Conservation (phyloP, 1,140 invertebrate species). For the Pseudobourletiella spinata region DNA sequence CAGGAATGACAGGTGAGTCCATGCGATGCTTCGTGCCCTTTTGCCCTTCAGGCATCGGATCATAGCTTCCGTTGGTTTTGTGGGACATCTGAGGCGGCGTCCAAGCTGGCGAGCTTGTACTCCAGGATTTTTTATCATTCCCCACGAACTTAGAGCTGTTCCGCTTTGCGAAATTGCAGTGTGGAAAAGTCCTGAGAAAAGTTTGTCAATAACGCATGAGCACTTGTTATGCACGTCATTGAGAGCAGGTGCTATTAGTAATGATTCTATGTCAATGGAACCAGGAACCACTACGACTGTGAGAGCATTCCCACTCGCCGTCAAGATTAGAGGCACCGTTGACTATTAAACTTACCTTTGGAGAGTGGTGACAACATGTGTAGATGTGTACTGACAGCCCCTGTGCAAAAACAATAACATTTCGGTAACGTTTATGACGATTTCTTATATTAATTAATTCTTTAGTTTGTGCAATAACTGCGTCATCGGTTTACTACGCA, state of each 20-base stretch:
- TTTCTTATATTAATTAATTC: neutral
- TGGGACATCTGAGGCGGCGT: constrained; percentile 43
- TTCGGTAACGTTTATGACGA: too few relatives aligned
- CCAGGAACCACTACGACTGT: neutral
- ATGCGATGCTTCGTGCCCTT: constrained; percentile 17
- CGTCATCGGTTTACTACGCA: neutral
- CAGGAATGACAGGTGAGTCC: constrained; percentile 13
- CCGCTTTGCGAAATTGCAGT: constrained; percentile 42
- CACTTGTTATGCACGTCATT: neutral
- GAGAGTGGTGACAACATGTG: constrained; percentile 33
- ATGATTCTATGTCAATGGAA: neutral
- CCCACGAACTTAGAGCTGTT: constrained; percentile 46
- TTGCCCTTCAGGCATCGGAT: constrained; percentile 36
- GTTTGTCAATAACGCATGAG: neutral
- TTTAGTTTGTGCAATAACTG: neutral
- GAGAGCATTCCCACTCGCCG: neutral
- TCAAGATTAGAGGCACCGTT: too few relatives aligned
- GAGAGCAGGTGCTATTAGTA: neutral
- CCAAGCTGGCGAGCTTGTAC: constrained; percentile 41
- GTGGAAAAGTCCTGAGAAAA: constrained; percentile 36
- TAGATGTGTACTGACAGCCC: constrained; percentile 29
- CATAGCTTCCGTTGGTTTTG: constrained; percentile 31
- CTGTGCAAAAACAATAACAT: constrained; percentile 9
- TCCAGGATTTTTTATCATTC: constrained; percentile 36
- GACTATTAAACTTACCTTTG: constrained; percentile 18